phyloP scores from a whole-genome alignment of 2,888 invertebrate genomes.

The Drosophila rellima region DNA sequence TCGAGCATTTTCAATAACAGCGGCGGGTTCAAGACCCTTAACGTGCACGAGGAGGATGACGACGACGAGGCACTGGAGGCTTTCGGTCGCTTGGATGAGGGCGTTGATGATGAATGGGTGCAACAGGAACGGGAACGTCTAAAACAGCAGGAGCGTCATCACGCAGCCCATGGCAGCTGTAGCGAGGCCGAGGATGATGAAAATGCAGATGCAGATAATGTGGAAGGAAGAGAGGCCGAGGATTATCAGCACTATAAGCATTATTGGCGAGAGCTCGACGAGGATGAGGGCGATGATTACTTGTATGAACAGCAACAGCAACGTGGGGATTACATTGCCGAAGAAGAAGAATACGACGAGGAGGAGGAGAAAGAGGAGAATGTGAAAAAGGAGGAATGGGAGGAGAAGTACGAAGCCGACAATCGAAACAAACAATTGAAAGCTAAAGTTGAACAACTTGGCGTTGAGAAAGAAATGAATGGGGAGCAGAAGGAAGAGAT shows the following conservation, averaged over 20 bases:
- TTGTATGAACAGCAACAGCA: constrained; percentile 74
- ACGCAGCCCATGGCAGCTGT: constrained; percentile 17
- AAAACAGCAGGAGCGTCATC: constrained; percentile 40
- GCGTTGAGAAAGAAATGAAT: constrained; percentile 25
- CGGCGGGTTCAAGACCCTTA: constrained; percentile 75
- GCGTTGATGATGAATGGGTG: constrained; percentile 75
- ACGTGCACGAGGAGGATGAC: constrained; percentile 80
- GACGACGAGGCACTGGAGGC: constrained; percentile 79
- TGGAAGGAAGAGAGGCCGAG: constrained; percentile 48
- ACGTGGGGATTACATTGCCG: constrained; percentile 62
- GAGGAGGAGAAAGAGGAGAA: constrained; percentile 22
- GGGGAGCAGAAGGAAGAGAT: constrained; percentile 31
- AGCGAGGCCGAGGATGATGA: constrained; percentile 45
- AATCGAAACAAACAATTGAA: constrained; percentile 53
- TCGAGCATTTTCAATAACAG: constrained; percentile 70
- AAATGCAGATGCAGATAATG: constrained; percentile 18
- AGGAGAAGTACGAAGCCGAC: constrained; percentile 47
- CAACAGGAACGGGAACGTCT: constrained; percentile 61
- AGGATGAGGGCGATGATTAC: constrained; percentile 74
- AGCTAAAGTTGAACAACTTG: constrained; percentile 13
- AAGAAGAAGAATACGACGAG: constrained; percentile 65
- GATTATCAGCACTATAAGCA: constrained; percentile 67
- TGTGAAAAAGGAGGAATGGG: constrained; percentile 17
- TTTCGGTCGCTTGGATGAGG: constrained; percentile 75
- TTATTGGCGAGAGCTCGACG: constrained; percentile 74